These are phyloP conservation scores for Mongoloraphidia duomilia DNA, from an alignment of 2,888 invertebrate species.

Conservation along the genomic window DNA sequence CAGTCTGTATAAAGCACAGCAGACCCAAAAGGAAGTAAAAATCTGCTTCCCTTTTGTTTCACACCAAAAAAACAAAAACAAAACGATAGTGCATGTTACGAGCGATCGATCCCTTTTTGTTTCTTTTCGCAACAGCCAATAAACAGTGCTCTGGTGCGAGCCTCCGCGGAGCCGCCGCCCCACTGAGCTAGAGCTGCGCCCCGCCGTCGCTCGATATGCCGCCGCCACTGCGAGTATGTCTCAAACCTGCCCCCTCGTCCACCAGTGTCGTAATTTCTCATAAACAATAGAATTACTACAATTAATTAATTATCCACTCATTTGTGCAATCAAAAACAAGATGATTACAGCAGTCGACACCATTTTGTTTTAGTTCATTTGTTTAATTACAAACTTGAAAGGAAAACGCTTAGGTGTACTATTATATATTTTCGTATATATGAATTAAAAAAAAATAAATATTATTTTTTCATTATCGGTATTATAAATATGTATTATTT, in stretches of 20 bases:
- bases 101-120: background rate
- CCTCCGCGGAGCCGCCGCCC: background rate
- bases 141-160: background rate
- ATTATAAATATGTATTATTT: background rate
- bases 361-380: background rate
- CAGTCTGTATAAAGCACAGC: too few relatives aligned
- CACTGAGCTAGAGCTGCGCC: background rate
- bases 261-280: too few relatives aligned
- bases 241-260: background rate
- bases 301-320: too few relatives aligned
- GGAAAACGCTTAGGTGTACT: background rate
- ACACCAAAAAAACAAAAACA: constrained; percentile 3
- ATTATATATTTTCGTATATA: background rate
- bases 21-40: too few relatives aligned
- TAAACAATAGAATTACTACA: too few relatives aligned
- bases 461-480: background rate
- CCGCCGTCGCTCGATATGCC: constrained; percentile 3
- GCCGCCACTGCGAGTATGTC: constrained; percentile 5
- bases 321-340: too few relatives aligned
- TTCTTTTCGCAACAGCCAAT: background rate
- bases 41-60: background rate
- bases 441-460: background rate
- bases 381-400: background rate
- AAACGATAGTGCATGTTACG: background rate
- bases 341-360: background rate